Percentiles rank a stretch among this genome's conserved stretches.
Evolutionary conservation across 2,113 vertebrate genomes (phyloP).

Genomic region (Dromaius novaehollandiae): DNA sequence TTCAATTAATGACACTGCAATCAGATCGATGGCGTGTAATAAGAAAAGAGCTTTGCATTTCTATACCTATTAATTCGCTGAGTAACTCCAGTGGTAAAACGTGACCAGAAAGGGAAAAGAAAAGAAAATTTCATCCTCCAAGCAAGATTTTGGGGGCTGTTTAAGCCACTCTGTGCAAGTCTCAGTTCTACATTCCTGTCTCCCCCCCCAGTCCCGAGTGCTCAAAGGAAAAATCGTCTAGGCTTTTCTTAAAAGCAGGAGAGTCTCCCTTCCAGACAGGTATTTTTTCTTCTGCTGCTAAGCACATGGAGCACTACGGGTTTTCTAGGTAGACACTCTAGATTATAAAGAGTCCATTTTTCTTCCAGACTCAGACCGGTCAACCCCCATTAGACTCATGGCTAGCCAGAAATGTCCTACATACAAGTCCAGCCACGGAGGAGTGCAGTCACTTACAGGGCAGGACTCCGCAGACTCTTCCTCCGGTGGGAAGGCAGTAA

Average conservation of each 20-base stretch:
- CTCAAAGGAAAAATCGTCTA: not conserved
- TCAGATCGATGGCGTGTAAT: conserved; percentile 83
- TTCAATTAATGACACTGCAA: conserved; percentile 83
- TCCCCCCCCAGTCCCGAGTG: not conserved
- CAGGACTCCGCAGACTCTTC: not conserved
- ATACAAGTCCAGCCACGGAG: not conserved
- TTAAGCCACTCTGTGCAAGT: not conserved
- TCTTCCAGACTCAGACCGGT: not conserved
- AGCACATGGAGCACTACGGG: not conserved
- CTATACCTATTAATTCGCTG: conserved; percentile 84
- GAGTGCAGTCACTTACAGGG: not conserved
- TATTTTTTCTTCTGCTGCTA: not conserved
- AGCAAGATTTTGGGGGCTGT: conserved; percentile 24
- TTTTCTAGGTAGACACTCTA: not conserved
- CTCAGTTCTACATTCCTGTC: not conserved
- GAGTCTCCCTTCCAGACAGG: not conserved
- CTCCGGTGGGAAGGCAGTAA: not conserved
- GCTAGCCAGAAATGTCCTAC: not conserved
- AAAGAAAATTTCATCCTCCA: conserved; percentile 62
- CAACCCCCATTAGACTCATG: not conserved
- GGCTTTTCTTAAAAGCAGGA: not conserved
- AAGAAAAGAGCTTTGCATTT: conserved; percentile 84
- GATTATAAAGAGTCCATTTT: not conserved
- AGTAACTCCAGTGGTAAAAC: conserved; percentile 78
- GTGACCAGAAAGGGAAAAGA: conserved; percentile 78